Conservation (phyloP, 2,113 vertebrate species). For the Nibea albiflora region DNA sequence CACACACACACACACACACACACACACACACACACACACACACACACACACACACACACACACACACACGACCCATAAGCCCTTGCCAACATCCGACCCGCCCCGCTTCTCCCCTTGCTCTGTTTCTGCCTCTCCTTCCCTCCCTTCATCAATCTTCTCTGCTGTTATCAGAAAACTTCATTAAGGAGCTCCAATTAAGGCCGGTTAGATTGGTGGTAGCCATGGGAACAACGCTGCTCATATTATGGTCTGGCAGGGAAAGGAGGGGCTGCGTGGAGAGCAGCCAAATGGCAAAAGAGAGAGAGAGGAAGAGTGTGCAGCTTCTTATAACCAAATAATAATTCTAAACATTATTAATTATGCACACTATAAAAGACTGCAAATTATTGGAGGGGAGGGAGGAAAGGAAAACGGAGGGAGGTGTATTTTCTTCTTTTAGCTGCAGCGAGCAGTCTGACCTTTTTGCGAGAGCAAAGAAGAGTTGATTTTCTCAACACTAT, state of each 20-base stretch:
- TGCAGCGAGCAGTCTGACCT: neutral
- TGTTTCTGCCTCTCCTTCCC: neutral
- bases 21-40: constrained; percentile 18
- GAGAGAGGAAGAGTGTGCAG: neutral
- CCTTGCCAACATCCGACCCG: constrained; percentile 36
- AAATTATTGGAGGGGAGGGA: neutral
- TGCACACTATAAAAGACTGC: neutral
- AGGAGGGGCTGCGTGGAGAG: neutral
- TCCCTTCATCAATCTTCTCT: constrained; percentile 53
- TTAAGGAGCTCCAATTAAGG: constrained; percentile 68
- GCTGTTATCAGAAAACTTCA: constrained; percentile 52
- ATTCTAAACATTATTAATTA: neutral
- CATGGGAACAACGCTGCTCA: constrained; percentile 9
- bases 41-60: constrained; percentile 12
- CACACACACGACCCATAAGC: constrained; percentile 19
- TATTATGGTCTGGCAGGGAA: constrained; percentile 35
- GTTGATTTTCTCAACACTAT: neutral
- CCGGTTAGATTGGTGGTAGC: constrained; percentile 36
- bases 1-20: constrained; percentile 8
- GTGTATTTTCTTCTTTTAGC: neutral
- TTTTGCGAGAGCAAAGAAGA: neutral
- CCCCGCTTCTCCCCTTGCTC: neutral
- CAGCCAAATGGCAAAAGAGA: neutral
- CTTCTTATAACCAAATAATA: neutral
- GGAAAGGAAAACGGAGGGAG: neutral